A percentile compares a stretch with the other conserved stretches of the same genome.
Conservation (phyloP, 2,113 vertebrate species). For the Centrocercus urophasianus region DNA sequence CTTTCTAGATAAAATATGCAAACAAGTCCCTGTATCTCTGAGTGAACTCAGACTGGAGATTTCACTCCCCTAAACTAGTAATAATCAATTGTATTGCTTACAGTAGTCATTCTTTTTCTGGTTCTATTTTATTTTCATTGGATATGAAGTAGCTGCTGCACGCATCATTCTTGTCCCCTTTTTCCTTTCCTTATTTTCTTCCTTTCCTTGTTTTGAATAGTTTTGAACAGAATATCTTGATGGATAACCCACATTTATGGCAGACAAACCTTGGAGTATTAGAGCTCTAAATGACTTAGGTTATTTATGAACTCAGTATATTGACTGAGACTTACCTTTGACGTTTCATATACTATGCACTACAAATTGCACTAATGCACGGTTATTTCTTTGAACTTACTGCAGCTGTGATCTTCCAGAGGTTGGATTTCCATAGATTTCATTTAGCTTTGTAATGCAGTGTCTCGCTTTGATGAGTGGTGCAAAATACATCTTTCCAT, state of each 20-base stretch:
- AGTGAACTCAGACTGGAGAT: neutral
- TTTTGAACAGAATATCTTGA: neutral
- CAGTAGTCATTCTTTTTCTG: neutral
- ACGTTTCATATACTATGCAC: neutral
- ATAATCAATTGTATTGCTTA: neutral
- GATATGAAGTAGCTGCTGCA: neutral
- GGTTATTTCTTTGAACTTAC: neutral
- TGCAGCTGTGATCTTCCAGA: neutral
- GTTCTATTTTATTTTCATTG: neutral
- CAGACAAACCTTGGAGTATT: neutral
- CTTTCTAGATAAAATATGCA: neutral
- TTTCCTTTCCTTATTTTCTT: neutral
- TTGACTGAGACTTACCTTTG: neutral
- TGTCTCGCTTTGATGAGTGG: constrained; percentile 27
- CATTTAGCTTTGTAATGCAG: neutral
- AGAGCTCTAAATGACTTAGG: neutral
- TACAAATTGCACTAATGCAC: neutral
- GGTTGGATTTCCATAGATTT: neutral
- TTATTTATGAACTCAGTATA: neutral
- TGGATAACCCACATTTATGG: neutral
- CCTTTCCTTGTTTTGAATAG: neutral
- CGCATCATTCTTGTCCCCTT: neutral
- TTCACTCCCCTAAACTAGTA: neutral
- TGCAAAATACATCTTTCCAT: neutral
- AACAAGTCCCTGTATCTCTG: neutral